Percentiles rank a stretch among this genome's conserved stretches.
phyloP scores from a whole-genome alignment of 2,113 vertebrate species.

The Chaetura pelagica region DNA sequence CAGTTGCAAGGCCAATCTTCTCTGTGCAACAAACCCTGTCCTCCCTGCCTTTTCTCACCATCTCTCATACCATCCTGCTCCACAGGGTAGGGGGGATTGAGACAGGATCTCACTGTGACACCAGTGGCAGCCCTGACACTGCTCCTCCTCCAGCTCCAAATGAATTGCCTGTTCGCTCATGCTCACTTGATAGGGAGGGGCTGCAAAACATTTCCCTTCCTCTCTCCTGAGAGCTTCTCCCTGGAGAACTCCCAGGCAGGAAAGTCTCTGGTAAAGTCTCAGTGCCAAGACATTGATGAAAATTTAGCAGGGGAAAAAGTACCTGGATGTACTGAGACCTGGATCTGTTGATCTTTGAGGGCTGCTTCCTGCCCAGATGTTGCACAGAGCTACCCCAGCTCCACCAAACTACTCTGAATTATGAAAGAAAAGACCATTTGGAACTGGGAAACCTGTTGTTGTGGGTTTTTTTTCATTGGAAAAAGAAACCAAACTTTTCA shows the following conservation, averaged over 20 bases:
- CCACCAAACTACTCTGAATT: not conserved
- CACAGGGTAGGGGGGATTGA: not conserved
- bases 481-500: not conserved
- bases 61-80: not conserved
- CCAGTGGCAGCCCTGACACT: not conserved
- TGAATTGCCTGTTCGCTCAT: not conserved
- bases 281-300: not conserved
- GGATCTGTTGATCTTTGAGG: not conserved
- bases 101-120: accelerated
- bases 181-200: not conserved
- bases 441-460: not conserved
- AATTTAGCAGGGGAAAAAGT: not conserved
- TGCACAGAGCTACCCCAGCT: not conserved
- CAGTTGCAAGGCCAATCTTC: not conserved
- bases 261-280: not conserved
- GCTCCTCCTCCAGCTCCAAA: not conserved
- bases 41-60: not conserved
- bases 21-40: not conserved
- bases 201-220: not conserved
- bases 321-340: not conserved
- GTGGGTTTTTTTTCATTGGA: not conserved
- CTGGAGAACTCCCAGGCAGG: not conserved
- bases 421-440: not conserved
- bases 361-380: not conserved
- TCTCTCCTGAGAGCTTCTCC: not conserved